A percentile compares a stretch with the other conserved stretches of the same genome.
These are phyloP conservation scores for Pseudopipra pipra DNA, from an alignment of 2,113 vertebrate genomes.

Conservation along the genomic window DNA sequence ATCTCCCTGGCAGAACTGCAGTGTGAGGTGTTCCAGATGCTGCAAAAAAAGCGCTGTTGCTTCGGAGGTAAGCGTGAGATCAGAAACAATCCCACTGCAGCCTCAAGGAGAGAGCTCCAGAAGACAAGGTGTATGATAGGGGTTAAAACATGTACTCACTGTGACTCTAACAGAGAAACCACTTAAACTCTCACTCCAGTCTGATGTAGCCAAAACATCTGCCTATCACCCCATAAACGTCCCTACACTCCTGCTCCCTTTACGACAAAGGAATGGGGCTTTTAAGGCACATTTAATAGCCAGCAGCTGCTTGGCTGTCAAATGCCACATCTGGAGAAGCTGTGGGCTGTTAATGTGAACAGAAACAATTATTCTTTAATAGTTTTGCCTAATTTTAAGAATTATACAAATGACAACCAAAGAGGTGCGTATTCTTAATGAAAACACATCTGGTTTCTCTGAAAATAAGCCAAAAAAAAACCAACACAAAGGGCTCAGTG, in stretches of 20 bases:
- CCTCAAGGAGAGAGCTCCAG: background rate
- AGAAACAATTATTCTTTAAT: constrained; percentile 59
- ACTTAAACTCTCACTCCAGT: constrained; percentile 39
- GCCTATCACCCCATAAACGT: constrained; percentile 71
- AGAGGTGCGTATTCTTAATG: background rate
- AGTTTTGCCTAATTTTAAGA: constrained; percentile 60
- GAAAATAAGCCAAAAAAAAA: background rate
- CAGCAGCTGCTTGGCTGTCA: constrained; percentile 71
- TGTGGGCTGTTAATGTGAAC: constrained; percentile 33
- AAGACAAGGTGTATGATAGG: background rate
- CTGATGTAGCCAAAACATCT: constrained; percentile 65
- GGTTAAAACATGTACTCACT: constrained; percentile 14
- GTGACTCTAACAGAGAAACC: constrained; percentile 29
- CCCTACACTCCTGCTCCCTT: constrained; percentile 61
- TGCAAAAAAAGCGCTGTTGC: background rate
- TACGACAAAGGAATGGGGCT: constrained; percentile 59
- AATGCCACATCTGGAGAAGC: constrained; percentile 66
- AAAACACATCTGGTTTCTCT: constrained; percentile 33
- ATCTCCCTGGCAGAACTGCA: background rate
- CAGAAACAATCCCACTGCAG: background rate
- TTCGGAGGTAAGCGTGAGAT: background rate
- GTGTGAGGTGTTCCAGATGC: background rate
- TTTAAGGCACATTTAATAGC: constrained; percentile 66
- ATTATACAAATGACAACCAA: constrained; percentile 43
- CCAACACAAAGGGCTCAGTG: background rate